A percentile compares a stretch with the other conserved stretches of the same genome.
Evolutionary conservation across 2,113 vertebrate genomes (phyloP).

Genomic region (Falco punctatus): DNA sequence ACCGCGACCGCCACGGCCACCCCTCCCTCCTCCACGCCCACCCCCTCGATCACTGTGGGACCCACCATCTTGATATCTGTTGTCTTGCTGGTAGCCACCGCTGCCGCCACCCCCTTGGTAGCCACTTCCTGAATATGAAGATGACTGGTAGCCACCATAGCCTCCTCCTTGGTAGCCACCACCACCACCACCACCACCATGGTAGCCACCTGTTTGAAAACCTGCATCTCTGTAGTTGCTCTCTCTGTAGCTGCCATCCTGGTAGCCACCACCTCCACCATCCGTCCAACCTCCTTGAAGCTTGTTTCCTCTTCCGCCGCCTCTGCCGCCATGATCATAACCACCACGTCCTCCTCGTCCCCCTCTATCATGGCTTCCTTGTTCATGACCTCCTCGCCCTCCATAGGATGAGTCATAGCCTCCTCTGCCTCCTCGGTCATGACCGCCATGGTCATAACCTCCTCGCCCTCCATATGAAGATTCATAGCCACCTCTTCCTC

Average conservation of each 20-base stretch:
- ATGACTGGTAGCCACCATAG: conserved; percentile 76
- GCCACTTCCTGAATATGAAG: conserved; percentile 77
- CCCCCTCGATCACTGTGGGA: conserved; percentile 79
- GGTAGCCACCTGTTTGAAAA: conserved; percentile 78
- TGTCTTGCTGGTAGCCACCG: conserved; percentile 80
- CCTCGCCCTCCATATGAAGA: conserved; percentile 68
- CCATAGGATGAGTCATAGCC: conserved; percentile 84
- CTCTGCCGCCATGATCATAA: conserved; percentile 80
- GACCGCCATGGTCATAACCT: conserved; percentile 69
- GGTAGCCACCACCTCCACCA: conserved; percentile 80
- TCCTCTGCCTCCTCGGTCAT: conserved; percentile 76
- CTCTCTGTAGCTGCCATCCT: conserved; percentile 77
- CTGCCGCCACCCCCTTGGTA: conserved; percentile 76
- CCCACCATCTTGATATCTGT: conserved; percentile 85
- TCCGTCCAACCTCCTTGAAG: conserved; percentile 88
- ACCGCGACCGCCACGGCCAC: conserved; percentile 75
- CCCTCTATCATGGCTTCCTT: conserved; percentile 72
- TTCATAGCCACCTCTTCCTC: conserved; percentile 81
- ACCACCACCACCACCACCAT: conserved; percentile 76
- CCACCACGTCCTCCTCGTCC: conserved; percentile 81
- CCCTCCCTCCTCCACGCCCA: conserved; percentile 78
- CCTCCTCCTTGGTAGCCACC: conserved; percentile 79
- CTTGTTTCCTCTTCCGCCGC: conserved; percentile 84
- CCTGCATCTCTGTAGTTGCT: conserved; percentile 78
- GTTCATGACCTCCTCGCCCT: conserved; percentile 85